phyloP scores from a whole-genome alignment of 2,113 vertebrate species.

The Xenopus tropicalis region DNA sequence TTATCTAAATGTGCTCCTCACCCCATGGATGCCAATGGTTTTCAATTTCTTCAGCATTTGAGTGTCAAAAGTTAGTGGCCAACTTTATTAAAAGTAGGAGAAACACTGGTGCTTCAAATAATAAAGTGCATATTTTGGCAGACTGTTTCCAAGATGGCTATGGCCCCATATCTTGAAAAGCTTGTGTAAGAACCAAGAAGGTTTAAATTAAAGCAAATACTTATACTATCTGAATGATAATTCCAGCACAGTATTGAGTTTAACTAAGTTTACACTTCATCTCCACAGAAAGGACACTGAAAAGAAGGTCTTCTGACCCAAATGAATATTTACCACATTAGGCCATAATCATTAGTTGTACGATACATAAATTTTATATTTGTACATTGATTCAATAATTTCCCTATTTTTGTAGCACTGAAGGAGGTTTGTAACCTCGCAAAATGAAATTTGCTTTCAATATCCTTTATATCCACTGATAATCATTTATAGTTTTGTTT shows the following conservation, averaged over 20 bases:
- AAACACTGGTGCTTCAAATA: not conserved
- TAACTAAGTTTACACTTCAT: slow-evolving; percentile 8
- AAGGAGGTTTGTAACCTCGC: slow-evolving; percentile 16
- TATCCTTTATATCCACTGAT: slow-evolving; percentile 17
- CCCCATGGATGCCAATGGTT: not conserved
- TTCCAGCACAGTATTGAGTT: not conserved
- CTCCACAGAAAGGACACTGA: not conserved
- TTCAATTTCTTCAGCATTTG: not conserved
- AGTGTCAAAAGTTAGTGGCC: not conserved
- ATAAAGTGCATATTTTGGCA: not conserved
- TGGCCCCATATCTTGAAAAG: not conserved
- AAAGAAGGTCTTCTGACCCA: not conserved
- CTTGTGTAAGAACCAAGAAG: not conserved
- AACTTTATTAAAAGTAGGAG: not conserved
- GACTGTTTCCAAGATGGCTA: not conserved
- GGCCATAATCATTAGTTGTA: not conserved
- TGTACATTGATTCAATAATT: not conserved
- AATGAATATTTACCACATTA: not conserved
- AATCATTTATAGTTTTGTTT: not conserved
- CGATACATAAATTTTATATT: not conserved
- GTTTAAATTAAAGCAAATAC: too few species aligned
- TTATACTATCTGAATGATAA: not conserved
- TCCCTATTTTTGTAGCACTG: slow-evolving; percentile 37
- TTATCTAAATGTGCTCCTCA: not conserved
- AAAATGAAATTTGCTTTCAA: slow-evolving; percentile 3